Percentiles rank a stretch among this genome's conserved stretches.
phyloP scores from a whole-genome alignment of 2,888 invertebrate genomes.

The Andrena bucephala region DNA sequence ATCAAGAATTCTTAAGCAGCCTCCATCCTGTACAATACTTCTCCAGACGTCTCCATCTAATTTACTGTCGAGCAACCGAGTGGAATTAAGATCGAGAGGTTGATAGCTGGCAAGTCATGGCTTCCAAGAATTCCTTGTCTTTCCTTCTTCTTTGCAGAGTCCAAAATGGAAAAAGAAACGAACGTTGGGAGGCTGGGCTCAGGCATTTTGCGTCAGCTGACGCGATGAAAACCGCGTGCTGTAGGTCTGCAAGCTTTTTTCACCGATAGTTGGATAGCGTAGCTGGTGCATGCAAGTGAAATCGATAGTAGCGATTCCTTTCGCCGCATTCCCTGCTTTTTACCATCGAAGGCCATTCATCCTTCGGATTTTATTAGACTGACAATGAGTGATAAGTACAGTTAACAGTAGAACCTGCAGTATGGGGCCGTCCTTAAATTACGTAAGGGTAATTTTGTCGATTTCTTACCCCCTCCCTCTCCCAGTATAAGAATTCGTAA shows the following conservation, averaged over 20 bases:
- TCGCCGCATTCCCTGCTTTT: neutral
- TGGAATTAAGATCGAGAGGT: slow-evolving; percentile 14
- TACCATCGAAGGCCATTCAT: neutral
- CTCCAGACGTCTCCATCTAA: slow-evolving; percentile 12
- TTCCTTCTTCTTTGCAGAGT: neutral
- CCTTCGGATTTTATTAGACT: neutral
- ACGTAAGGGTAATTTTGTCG: too few relatives aligned
- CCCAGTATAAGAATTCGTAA: too few relatives aligned
- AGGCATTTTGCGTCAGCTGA: neutral
- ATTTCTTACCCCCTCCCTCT: too few relatives aligned
- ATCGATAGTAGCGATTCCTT: slow-evolving; percentile 2
- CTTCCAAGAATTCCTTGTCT: slow-evolving; percentile 25
- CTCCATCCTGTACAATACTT: neutral
- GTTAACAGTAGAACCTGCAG: too few relatives aligned
- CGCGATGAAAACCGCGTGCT: neutral
- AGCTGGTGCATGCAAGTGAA: slow-evolving; percentile 17
- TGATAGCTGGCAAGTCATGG: slow-evolving; percentile 14
- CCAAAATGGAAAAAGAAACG: neutral
- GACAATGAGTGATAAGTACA: neutral
- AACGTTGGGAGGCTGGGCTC: neutral
- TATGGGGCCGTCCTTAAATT: too few relatives aligned
- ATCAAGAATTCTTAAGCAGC: neutral
- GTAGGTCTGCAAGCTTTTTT: neutral
- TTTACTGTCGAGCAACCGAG: slow-evolving; percentile 5
- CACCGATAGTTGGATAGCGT: neutral